Evolutionary conservation across 2,888 invertebrate genomes (phyloP), one percentile per base, ranked within the genome.

Genomic region (Suillia variegata): DNA sequence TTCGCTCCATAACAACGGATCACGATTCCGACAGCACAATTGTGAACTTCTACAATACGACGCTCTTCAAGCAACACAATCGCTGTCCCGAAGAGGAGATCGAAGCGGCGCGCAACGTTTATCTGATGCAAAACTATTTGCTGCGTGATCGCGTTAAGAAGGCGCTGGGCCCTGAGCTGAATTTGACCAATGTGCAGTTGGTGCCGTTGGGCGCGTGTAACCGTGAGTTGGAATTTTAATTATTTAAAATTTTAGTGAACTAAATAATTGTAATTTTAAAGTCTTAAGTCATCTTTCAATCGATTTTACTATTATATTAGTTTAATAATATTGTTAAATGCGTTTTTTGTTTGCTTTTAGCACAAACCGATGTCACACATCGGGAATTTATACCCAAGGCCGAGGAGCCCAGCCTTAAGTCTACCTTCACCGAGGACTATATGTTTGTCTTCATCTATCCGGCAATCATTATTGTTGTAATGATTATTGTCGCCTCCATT

Each of bases 381-480:
- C 75, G 74, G 15, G 80, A 80, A n/a, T 74, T 68, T 59, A 69
- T 76, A 45, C 77, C 79, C 31, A 79, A 77, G 61, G 71, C 72
- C 42, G 79, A 81, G 55, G 79, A 80, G 59, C 80, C 80, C 1
- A 70, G 70, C 21, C 71, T 81, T 1, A 80, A 83, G 45, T 77
- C 82, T 31, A 80, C 84, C 3, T 84, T 85, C 45, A 82, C 83
- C 59, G 87, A 88, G 21, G 88, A 89, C 68, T 90, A 91, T 70
- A 79, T 92, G 67, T 85, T 90, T 54, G 96, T 95, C 10, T 94
- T 94, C 67, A 89, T 97, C 42, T 87, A 97, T 59, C 96, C 98
- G 0, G 92, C 93, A 1, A 87, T 93, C 13, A 92, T 96, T 26
- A 93, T 97, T 61, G 87, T 93, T 0, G 88, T 90, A 18, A 95